phyloP scores from a whole-genome alignment of 1,140 invertebrate species.

The Drosophila cardini region DNA sequence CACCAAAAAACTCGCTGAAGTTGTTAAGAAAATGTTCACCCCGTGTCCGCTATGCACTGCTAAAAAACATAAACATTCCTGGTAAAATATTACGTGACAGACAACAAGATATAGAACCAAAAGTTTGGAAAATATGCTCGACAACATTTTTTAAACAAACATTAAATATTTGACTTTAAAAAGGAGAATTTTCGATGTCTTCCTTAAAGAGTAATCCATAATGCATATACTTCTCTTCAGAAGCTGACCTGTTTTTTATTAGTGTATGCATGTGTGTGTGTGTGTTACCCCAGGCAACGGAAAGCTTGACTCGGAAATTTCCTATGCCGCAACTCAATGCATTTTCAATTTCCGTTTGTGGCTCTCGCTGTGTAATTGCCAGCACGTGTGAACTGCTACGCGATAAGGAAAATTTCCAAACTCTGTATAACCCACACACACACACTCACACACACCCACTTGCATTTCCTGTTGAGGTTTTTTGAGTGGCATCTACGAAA shows the following conservation, averaged over 20 bases:
- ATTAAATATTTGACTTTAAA: too few species aligned
- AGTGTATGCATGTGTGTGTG: constrained; percentile 2
- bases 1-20: constrained; percentile 29
- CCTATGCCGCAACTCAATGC: constrained; percentile 45
- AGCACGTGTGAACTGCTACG: constrained; percentile 35
- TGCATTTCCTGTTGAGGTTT: constrained; percentile 42
- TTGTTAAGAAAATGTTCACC: background rate
- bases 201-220: too few species aligned
- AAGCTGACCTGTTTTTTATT: background rate
- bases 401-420: constrained; percentile 16
- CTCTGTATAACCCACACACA: background rate
- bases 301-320: constrained; percentile 51
- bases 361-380: constrained; percentile 47
- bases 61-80: too few species aligned
- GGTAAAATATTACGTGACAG: too few species aligned
- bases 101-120: too few species aligned
- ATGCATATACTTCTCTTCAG: too few species aligned
- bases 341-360: constrained; percentile 54
- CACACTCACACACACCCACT: constrained; percentile 5
- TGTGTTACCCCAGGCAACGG: constrained; percentile 34
- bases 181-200: too few species aligned
- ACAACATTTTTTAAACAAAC: too few species aligned
- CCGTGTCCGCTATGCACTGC: background rate
- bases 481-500: constrained; percentile 20
- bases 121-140: too few species aligned